Base-by-base conservation (phyloP, 2,113 vertebrate genomes). In the Nycticorax nycticorax region DNA sequence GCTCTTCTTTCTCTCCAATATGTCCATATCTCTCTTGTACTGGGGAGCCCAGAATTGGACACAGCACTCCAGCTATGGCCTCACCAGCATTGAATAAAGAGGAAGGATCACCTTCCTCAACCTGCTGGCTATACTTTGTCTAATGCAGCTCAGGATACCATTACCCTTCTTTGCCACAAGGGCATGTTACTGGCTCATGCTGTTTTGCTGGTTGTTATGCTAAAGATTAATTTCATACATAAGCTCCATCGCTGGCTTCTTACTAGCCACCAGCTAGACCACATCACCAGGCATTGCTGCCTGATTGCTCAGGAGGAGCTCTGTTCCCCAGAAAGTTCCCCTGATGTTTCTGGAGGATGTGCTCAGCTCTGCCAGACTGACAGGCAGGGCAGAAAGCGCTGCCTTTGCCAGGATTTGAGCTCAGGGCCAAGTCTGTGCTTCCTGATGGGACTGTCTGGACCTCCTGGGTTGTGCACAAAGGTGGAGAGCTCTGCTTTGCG, bases 401-500 rank as follows among this genome's bases (percentile, higher is more conserved):
- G 71, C 20, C 10, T 84, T 74, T 75, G 64, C 26, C 37, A 81
- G 47, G 39, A 55, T 77, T 68, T n/a, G 57, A 72, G 35, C 39
- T 62, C 33, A 24, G 39, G 35, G 18, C 9, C 3, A 8, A 73
- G 22, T 10, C 10, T 53, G 8, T 67, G 6, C 60, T 28, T 67
- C 57, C 35, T 0, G 0, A 22, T 7, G 52, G 47, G 50, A 33
- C 18, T 47, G 12, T 32, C 27, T 81, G 30, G 56, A 63, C 30
- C 18, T 68, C 27, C 39, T 19, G 72, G 8, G 30, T 1, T 80
- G 52, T 33, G 33, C 30, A 41, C 12, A 41, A 66, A 62, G 39
- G 21, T 30, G n/a, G 30, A 48, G 43, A 17, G 12, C 20, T 48
- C 20, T 3, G 3, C 45, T 84, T 56, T 19, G 14, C 0, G 0